phyloP scores from a whole-genome alignment of 2,888 invertebrate species.

The Dryobota labecula region DNA sequence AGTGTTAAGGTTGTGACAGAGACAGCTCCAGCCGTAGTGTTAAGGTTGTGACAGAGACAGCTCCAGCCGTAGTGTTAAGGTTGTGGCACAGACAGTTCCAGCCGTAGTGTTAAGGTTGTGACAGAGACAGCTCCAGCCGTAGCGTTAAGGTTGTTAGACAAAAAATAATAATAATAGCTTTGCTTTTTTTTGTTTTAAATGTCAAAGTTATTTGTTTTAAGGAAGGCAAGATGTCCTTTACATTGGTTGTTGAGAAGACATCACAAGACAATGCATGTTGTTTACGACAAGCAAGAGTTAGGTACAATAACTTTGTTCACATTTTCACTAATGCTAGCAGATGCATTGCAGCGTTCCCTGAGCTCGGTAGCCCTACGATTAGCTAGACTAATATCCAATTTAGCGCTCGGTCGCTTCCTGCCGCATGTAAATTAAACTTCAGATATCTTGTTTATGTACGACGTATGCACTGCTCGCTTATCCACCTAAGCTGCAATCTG shows the following conservation, averaged over 20 bases:
- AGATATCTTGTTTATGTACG: conserved; percentile 44
- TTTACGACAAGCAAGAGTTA: neutral
- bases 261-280: neutral
- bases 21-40: too few relatives aligned
- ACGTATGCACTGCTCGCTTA: conserved; percentile 18
- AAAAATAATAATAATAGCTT: too few relatives aligned
- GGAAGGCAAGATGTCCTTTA: too few relatives aligned
- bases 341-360: neutral
- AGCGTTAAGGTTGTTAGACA: neutral
- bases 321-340: neutral
- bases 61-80: too few relatives aligned
- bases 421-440: conserved; percentile 53
- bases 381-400: conserved; percentile 48
- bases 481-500: conserved; percentile 39
- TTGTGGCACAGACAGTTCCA: too few relatives aligned
- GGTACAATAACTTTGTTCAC: neutral
- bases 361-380: conserved; percentile 40
- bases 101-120: too few relatives aligned
- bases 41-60: too few relatives aligned
- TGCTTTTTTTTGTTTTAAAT: too few relatives aligned
- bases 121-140: too few relatives aligned
- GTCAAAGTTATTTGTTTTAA: neutral
- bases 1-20: too few relatives aligned
- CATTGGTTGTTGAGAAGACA: neutral
- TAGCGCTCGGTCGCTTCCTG: conserved; percentile 38